Evolutionary conservation across 2,888 invertebrate species (phyloP).

Genomic region (Smittia aterrima): DNA sequence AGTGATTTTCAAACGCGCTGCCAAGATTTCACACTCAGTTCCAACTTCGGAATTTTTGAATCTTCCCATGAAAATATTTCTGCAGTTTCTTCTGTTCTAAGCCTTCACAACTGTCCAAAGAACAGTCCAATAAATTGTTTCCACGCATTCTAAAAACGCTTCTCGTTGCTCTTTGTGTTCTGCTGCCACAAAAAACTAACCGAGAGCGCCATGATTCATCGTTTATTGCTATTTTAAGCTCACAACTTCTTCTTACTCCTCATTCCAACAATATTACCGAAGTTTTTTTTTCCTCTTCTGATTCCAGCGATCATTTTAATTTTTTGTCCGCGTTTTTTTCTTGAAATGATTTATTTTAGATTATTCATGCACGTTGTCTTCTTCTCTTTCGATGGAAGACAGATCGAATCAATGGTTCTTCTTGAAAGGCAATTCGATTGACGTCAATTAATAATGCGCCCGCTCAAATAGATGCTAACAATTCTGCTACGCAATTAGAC

Average conservation of each 20-base stretch:
- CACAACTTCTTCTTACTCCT: not conserved
- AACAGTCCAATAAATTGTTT: not conserved
- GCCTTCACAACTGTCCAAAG: not conserved
- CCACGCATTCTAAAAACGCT: not conserved
- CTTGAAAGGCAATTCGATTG: not conserved
- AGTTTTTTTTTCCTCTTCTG: not conserved
- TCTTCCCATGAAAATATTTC: not conserved
- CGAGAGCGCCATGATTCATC: not conserved
- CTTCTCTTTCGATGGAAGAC: not conserved
- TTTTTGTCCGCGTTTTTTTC: not conserved
- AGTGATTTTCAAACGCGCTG: too few species aligned
- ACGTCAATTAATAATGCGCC: not conserved
- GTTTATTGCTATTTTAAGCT: not conserved
- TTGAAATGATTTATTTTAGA: not conserved
- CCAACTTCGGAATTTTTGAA: too few species aligned
- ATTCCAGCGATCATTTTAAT: not conserved
- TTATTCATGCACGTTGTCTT: conserved; percentile 18
- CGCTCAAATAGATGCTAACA: not conserved
- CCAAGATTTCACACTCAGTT: too few species aligned
- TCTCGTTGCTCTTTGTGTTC: not conserved
- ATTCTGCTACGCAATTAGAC: not conserved
- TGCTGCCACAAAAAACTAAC: not conserved
- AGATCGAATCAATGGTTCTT: not conserved
- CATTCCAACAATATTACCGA: not conserved
- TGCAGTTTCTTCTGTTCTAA: not conserved